These are phyloP conservation scores for Varecia variegata DNA, from an alignment of 2,797 vertebrate genomes.

Conservation along the genomic window DNA sequence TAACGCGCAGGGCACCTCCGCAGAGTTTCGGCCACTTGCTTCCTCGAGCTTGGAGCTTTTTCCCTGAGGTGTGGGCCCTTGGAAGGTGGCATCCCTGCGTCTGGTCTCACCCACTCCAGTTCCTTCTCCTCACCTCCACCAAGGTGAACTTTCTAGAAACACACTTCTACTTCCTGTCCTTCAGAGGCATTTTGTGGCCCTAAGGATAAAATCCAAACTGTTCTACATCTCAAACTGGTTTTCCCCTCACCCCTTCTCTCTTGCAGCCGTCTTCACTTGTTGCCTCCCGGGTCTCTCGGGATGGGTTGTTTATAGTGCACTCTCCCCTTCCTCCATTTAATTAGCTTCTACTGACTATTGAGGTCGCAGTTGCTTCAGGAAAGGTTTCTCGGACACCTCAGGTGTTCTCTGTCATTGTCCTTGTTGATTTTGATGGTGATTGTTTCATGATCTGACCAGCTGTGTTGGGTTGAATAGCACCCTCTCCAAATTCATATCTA, in stretches of 20 bases:
- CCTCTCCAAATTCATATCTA: not conserved
- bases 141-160: not conserved
- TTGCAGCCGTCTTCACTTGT: not conserved
- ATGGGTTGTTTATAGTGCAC: not conserved
- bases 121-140: not conserved
- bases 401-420: fast-evolving
- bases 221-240: not conserved
- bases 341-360: not conserved
- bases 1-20: fast-evolving
- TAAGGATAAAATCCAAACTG: not conserved
- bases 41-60: not conserved
- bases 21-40: too few relatives aligned
- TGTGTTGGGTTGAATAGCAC: not conserved
- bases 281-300: not conserved
- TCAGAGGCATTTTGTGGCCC: not conserved
- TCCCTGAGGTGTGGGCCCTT: not conserved
- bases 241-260: too few relatives aligned
- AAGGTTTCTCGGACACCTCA: fast-evolving
- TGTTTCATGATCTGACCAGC: not conserved
- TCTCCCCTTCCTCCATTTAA: not conserved
- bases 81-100: not conserved
- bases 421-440: not conserved
- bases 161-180: not conserved
- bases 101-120: not conserved
- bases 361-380: not conserved